Conservation (phyloP, 2,797 vertebrate genomes). For the Hylomyscus alleni region DNA sequence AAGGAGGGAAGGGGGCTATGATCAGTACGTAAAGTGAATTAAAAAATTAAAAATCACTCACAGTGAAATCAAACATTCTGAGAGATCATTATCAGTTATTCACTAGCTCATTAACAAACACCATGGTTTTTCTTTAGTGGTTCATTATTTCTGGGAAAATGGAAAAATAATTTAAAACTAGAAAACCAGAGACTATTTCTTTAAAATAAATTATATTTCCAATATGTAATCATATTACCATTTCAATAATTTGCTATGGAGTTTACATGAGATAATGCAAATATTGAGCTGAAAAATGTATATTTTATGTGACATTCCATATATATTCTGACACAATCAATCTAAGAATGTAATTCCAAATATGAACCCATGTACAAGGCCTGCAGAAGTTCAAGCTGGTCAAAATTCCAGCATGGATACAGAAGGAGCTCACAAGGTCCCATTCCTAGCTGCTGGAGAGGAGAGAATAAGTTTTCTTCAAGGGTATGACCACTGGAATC, state of each 20-base stretch:
- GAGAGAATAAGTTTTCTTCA: no score
- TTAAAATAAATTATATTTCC: background rate
- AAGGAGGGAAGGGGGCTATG: background rate
- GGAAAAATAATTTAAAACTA: constrained; percentile 16
- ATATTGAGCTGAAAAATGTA: background rate
- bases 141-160: background rate
- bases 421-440: background rate
- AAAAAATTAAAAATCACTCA: background rate
- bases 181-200: background rate
- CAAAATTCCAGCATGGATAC: background rate
- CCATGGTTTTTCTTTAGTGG: background rate
- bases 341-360: background rate
- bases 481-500: background rate
- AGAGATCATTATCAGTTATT: background rate
- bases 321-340: background rate
- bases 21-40: background rate
- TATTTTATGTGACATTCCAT: background rate
- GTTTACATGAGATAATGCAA: constrained; percentile 56
- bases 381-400: background rate
- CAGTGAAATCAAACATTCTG: constrained; percentile 7
- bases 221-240: background rate
- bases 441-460: background rate
- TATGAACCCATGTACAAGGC: background rate
- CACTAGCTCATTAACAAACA: background rate
- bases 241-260: constrained; percentile 33